These are phyloP conservation scores for Mionectes olivaceus DNA, from an alignment of 2,797 vertebrate species.

Conservation along the genomic window DNA sequence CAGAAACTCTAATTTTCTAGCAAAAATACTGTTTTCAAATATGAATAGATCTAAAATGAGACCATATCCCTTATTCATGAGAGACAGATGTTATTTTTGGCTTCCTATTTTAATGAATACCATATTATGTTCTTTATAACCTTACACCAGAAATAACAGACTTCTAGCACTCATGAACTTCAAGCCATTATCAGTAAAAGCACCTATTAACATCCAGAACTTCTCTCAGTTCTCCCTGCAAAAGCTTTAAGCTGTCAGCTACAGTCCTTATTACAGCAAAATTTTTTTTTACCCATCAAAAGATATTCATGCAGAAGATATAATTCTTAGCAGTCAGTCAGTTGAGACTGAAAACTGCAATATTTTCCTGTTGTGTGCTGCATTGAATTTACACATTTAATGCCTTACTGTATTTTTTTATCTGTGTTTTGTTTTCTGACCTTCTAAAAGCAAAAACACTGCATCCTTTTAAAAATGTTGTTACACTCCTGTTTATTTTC, in stretches of 20 bases:
- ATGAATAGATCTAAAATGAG: slow-evolving; percentile 72
- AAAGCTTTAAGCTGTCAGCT: slow-evolving; percentile 44
- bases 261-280: slow-evolving; percentile 5
- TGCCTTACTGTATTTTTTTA: neutral
- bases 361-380: neutral
- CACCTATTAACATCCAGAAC: slow-evolving; percentile 68
- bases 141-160: slow-evolving; percentile 69
- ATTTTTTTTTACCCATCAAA: neutral
- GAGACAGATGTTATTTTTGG: slow-evolving; percentile 82
- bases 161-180: slow-evolving; percentile 62
- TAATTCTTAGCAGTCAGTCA: neutral
- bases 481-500: slow-evolving; percentile 42
- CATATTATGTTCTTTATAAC: slow-evolving; percentile 76
- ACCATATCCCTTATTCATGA: slow-evolving; percentile 67
- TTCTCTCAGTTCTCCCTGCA: slow-evolving; percentile 26
- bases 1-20: slow-evolving; percentile 59
- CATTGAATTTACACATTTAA: neutral
- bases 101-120: slow-evolving; percentile 74
- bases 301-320: neutral
- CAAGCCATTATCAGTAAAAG: slow-evolving; percentile 71
- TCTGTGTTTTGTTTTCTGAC: neutral
- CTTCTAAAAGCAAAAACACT: neutral
- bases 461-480: neutral
- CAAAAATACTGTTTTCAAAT: slow-evolving; percentile 62
- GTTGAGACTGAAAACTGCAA: neutral